These are phyloP conservation scores for Parnassius orleans DNA, from an alignment of 2,888 invertebrate genomes.

Conservation along the genomic window DNA sequence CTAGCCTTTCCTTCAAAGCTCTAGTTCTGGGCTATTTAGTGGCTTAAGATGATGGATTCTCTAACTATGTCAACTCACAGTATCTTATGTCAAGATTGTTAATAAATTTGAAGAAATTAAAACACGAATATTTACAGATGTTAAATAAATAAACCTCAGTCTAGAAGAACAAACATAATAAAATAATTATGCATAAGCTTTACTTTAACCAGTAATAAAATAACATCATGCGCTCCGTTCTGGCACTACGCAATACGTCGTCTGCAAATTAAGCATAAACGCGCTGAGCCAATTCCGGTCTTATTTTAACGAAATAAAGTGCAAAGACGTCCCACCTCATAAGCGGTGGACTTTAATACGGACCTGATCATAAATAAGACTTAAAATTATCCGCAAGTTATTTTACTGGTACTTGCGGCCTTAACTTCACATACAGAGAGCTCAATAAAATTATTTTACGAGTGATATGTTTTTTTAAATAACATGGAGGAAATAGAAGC, in stretches of 20 bases:
- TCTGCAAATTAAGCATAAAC: background rate
- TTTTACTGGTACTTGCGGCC: constrained; percentile 15
- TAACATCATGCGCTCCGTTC: background rate
- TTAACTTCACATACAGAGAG: constrained; percentile 8
- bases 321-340: background rate
- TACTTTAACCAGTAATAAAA: background rate
- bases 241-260: background rate
- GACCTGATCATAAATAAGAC: constrained; percentile 21
- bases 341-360: constrained; percentile 9
- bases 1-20: too few species aligned
- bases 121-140: too few species aligned
- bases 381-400: constrained; percentile 24
- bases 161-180: background rate
- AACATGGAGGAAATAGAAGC: too few species aligned
- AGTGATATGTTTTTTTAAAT: background rate
- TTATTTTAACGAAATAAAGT: background rate
- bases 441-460: background rate
- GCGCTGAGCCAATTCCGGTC: background rate
- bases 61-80: too few species aligned
- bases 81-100: too few species aligned
- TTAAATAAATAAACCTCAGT: background rate
- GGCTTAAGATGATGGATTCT: too few species aligned
- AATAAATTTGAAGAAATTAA: too few species aligned
- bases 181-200: background rate
- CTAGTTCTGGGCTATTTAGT: too few species aligned